A percentile compares a stretch with the other conserved stretches of the same genome.
These are phyloP conservation scores for Carterocephalus palaemon DNA, from an alignment of 2,888 invertebrate genomes.

Conservation along the genomic window DNA sequence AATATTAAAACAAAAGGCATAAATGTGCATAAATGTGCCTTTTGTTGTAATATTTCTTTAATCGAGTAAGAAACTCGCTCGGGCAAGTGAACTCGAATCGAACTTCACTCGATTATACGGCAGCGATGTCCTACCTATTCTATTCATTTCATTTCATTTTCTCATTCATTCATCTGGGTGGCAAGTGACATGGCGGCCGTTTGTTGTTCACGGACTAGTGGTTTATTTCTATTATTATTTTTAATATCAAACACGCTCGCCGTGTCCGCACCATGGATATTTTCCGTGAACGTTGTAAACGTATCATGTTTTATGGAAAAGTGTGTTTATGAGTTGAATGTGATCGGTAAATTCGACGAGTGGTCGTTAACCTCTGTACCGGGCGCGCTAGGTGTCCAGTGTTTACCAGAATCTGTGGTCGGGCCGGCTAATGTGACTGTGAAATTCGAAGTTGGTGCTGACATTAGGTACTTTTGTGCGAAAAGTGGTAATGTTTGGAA, in stretches of 20 bases:
- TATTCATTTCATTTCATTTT: conserved; percentile 3
- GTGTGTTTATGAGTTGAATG: conserved; percentile 59
- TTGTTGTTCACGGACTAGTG: conserved; percentile 63
- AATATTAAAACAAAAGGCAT: too few species aligned
- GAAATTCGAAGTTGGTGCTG: conserved; percentile 44
- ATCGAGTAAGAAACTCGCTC: conserved; percentile 7
- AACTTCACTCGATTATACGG: too few species aligned
- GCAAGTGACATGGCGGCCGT: conserved; percentile 54
- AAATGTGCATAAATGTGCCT: conserved; percentile 11
- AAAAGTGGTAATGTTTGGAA: conserved; percentile 55
- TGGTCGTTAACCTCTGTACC: conserved; percentile 62
- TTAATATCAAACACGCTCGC: conserved; percentile 58
- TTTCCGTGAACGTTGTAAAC: conserved; percentile 51
- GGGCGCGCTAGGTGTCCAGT: conserved; percentile 43
- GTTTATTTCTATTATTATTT: conserved; percentile 66
- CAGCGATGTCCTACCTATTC: too few species aligned
- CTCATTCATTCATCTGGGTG: conserved; percentile 26
- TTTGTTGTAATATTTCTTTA: conserved; percentile 4
- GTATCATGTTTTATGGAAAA: conserved; percentile 47
- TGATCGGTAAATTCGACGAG: conserved; percentile 49
- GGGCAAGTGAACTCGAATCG: too few species aligned
- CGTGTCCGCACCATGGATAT: conserved; percentile 67
- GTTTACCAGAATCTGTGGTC: conserved; percentile 35
- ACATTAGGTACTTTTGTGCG: conserved; percentile 59
- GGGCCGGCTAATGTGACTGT: conserved; percentile 40